Percentiles rank a stretch among this genome's conserved stretches.
phyloP scores from a whole-genome alignment of 2,888 invertebrate species.

The Dryococelus australis region DNA sequence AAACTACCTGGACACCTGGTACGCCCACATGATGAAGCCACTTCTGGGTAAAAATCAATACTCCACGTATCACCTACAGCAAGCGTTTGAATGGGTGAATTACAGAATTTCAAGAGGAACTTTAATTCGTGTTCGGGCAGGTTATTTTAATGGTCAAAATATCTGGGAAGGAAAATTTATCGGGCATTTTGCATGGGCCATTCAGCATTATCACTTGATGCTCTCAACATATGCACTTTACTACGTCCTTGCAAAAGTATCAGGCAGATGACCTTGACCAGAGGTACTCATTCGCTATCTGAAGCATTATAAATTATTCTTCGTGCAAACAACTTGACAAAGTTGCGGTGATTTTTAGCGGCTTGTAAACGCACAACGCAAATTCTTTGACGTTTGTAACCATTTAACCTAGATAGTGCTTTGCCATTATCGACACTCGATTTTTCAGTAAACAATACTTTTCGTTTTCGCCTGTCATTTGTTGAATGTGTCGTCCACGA shows the following conservation, averaged over 20 bases:
- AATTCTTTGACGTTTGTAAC: too few species aligned
- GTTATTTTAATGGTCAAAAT: not conserved
- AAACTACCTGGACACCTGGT: not conserved
- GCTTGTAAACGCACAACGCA: too few species aligned
- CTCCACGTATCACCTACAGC: not conserved
- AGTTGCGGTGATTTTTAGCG: too few species aligned
- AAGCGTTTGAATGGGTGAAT: not conserved
- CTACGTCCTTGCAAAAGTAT: not conserved
- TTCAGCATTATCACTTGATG: too few species aligned
- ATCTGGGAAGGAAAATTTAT: not conserved
- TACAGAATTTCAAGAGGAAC: not conserved
- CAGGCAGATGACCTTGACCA: not conserved
- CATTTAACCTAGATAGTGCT: too few species aligned
- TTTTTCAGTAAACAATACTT: too few species aligned
- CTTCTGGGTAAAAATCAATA: constrained; percentile 31
- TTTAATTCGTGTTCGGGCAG: not conserved
- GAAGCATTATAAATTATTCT: not conserved
- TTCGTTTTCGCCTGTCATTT: too few species aligned
- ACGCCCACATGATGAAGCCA: not conserved
- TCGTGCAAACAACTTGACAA: not conserved
- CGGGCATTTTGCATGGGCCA: not conserved
- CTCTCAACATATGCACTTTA: not conserved
- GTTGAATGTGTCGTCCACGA: too few species aligned
- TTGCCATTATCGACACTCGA: too few species aligned
- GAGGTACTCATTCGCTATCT: not conserved